phyloP scores from a whole-genome alignment of 2,797 vertebrate genomes.

The Microcaecilia unicolor region DNA sequence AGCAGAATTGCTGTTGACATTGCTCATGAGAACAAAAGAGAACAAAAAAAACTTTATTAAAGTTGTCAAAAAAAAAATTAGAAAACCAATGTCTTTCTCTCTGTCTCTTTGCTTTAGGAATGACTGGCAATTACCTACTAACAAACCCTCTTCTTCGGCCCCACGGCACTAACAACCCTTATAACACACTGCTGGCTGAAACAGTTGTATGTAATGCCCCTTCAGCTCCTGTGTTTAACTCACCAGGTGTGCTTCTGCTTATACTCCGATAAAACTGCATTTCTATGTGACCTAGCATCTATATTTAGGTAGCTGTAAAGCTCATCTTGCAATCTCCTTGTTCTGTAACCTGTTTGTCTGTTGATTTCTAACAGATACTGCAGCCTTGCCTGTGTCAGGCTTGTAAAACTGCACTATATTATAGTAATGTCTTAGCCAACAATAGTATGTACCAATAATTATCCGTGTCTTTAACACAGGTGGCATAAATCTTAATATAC shows the following conservation, averaged over 20 bases:
- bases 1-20: constrained; percentile 41
- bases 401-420: constrained; percentile 77
- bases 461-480: constrained; percentile 75
- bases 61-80: constrained; percentile 48
- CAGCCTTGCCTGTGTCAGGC: constrained; percentile 44
- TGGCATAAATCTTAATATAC: constrained; percentile 81
- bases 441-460: constrained; percentile 62
- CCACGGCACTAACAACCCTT: constrained; percentile 99
- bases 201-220: constrained; percentile 98
- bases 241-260: constrained; percentile 97
- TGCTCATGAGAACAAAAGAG: constrained; percentile 23
- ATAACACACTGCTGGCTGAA: constrained; percentile 99
- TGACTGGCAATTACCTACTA: constrained; percentile 99
- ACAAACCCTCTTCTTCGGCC: constrained; percentile 99
- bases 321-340: constrained; percentile 25
- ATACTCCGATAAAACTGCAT: constrained; percentile 43
- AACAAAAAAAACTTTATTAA: constrained; percentile 39
- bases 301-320: constrained; percentile 33
- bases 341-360: constrained; percentile 27
- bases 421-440: constrained; percentile 57
- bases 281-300: constrained; percentile 22
- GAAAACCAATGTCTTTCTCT: constrained; percentile 59
- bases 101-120: constrained; percentile 91
- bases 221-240: constrained; percentile 98
- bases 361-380: constrained; percentile 29